phyloP scores from a whole-genome alignment of 2,797 vertebrate genomes.

The Myiotriccus ornatus region DNA sequence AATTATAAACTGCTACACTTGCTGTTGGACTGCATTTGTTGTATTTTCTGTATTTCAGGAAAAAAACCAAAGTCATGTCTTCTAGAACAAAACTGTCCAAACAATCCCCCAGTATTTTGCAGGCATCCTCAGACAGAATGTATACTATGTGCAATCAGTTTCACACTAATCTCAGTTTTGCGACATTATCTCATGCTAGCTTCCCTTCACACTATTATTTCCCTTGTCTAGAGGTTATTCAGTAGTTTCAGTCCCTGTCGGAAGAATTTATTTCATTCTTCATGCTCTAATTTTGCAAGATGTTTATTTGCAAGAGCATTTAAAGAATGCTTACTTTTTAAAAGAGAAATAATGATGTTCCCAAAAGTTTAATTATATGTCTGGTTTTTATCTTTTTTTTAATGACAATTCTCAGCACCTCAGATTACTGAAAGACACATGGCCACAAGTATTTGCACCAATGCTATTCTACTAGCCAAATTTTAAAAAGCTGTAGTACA shows the following conservation, averaged over 20 bases:
- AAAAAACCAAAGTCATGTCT: background rate
- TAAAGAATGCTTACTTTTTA: background rate
- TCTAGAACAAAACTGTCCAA: background rate
- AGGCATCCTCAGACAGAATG: background rate
- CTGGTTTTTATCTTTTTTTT: fast-evolving
- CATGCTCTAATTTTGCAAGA: background rate
- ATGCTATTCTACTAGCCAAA: background rate
- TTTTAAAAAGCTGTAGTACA: background rate
- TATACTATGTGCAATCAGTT: background rate
- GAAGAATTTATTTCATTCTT: background rate
- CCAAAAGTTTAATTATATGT: background rate
- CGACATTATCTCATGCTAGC: background rate
- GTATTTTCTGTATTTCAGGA: background rate
- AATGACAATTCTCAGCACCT: background rate
- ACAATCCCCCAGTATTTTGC: background rate
- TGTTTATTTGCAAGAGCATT: background rate
- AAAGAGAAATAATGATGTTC: background rate
- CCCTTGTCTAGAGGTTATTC: background rate
- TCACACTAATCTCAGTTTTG: background rate
- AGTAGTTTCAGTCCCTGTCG: background rate
- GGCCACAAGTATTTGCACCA: background rate
- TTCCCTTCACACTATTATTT: background rate
- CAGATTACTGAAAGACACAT: background rate
- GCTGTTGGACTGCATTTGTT: fast-evolving
- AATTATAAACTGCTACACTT: background rate